A percentile compares a stretch with the other conserved stretches of the same genome.
These are phyloP conservation scores for Mormyrus lacerda DNA, from an alignment of 2,113 vertebrate species.

Conservation along the genomic window DNA sequence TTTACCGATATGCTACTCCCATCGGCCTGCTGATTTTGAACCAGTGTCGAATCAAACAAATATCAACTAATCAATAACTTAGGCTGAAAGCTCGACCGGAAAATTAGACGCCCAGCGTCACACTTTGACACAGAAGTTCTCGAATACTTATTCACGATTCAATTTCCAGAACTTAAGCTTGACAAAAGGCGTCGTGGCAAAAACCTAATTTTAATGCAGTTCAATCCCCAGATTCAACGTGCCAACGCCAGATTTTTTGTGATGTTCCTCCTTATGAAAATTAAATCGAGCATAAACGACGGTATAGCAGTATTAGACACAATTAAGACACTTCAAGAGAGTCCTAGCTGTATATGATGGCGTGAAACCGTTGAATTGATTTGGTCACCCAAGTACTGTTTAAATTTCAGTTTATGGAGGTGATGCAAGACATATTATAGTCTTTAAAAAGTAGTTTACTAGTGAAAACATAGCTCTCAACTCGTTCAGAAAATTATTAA, in stretches of 20 bases:
- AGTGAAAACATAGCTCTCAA: background rate
- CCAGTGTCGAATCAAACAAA: background rate
- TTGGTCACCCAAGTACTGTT: background rate
- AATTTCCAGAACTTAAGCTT: background rate
- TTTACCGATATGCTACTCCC: background rate
- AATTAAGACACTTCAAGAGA: background rate
- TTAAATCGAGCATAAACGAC: background rate
- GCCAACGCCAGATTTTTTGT: background rate
- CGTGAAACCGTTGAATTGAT: background rate
- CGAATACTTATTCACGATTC: too few relatives aligned
- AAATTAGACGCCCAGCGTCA: background rate
- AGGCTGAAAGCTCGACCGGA: background rate
- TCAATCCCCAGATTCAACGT: background rate
- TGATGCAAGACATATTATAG: background rate
- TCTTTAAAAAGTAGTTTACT: background rate
- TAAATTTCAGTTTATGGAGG: background rate
- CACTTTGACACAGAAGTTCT: background rate
- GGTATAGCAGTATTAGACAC: background rate
- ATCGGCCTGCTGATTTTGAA: background rate
- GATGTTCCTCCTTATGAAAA: background rate
- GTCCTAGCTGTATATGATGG: background rate
- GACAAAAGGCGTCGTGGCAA: background rate
- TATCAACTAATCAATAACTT: background rate
- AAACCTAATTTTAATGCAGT: background rate
- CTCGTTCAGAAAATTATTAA: background rate